These are phyloP conservation scores for Diphyllodes magnificus DNA, from an alignment of 2,113 vertebrate genomes.

Conservation along the genomic window DNA sequence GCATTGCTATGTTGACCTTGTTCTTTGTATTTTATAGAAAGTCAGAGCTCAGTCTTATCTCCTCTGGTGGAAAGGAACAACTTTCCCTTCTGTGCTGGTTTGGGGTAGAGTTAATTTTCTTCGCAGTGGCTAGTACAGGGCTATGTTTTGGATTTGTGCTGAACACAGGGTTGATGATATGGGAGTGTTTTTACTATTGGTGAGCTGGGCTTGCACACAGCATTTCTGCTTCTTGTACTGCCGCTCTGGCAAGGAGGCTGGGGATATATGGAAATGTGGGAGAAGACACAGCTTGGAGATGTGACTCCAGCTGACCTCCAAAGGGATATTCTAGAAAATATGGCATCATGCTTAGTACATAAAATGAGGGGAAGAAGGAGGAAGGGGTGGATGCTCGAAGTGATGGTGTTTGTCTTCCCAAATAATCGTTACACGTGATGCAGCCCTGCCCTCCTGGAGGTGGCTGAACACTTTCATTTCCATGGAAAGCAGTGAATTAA, in stretches of 20 bases:
- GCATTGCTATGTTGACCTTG: neutral
- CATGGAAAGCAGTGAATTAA: neutral
- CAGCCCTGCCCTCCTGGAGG: rapidly evolving
- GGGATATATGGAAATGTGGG: rapidly evolving
- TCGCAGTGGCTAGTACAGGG: neutral
- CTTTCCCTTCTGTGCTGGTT: neutral
- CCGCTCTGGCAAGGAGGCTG: neutral
- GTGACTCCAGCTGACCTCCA: neutral
- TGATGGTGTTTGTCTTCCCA: neutral
- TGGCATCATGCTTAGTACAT: too few species aligned
- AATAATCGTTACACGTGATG: too few species aligned
- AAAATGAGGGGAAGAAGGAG: neutral
- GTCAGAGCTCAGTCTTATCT: neutral
- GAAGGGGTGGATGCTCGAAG: rapidly evolving
- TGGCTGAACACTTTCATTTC: neutral
- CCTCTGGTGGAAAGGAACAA: neutral
- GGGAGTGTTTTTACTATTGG: neutral
- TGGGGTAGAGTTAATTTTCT: neutral
- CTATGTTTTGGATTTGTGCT: neutral
- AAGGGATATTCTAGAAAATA: neutral
- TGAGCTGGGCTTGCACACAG: neutral
- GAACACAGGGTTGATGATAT: neutral
- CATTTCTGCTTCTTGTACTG: neutral
- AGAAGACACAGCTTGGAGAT: neutral
- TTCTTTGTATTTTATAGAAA: neutral